These are phyloP conservation scores for Chydorus sphaericus DNA, from an alignment of 2,888 invertebrate genomes.

Conservation along the genomic window DNA sequence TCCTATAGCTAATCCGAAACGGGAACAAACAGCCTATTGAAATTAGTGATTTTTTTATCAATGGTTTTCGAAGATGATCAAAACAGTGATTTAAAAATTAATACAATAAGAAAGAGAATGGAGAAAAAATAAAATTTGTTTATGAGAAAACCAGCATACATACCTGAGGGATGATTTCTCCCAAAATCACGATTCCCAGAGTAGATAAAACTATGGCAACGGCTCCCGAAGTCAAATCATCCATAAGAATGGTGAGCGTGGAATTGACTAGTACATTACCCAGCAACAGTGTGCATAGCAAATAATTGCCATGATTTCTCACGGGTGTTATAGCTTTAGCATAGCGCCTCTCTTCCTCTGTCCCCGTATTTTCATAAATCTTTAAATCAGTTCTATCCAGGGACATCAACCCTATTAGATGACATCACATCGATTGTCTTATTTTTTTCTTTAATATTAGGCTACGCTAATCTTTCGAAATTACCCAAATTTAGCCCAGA, in stretches of 20 bases:
- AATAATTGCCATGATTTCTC: slow-evolving; percentile 46
- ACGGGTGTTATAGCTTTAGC: slow-evolving; percentile 51
- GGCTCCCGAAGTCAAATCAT: slow-evolving; percentile 80
- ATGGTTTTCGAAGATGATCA: too few relatives aligned
- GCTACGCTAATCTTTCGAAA: too few relatives aligned
- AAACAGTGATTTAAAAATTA: too few relatives aligned
- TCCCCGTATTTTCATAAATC: slow-evolving; percentile 85
- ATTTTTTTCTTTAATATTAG: too few relatives aligned
- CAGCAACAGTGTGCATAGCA: slow-evolving; percentile 39
- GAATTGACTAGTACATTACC: slow-evolving; percentile 93
- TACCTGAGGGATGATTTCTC: slow-evolving; percentile 81
- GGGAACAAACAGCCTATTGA: slow-evolving; percentile 64
- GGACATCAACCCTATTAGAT: slow-evolving; percentile 70
- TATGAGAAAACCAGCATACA: too few relatives aligned
- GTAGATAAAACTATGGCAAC: slow-evolving; percentile 84
- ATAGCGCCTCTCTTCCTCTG: slow-evolving; percentile 62
- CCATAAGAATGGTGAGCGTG: slow-evolving; percentile 86
- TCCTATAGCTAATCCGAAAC: slow-evolving; percentile 88
- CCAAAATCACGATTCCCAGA: slow-evolving; percentile 83
- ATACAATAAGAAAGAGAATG: too few relatives aligned
- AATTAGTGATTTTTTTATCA: too few relatives aligned
- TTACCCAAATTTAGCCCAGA: slow-evolving; percentile 78
- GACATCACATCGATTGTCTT: too few relatives aligned
- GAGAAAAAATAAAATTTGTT: too few relatives aligned
- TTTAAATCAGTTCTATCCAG: slow-evolving; percentile 87